These are phyloP conservation scores for Drosophila hawaiiensis DNA, from an alignment of 2,888 invertebrate genomes.

Conservation along the genomic window DNA sequence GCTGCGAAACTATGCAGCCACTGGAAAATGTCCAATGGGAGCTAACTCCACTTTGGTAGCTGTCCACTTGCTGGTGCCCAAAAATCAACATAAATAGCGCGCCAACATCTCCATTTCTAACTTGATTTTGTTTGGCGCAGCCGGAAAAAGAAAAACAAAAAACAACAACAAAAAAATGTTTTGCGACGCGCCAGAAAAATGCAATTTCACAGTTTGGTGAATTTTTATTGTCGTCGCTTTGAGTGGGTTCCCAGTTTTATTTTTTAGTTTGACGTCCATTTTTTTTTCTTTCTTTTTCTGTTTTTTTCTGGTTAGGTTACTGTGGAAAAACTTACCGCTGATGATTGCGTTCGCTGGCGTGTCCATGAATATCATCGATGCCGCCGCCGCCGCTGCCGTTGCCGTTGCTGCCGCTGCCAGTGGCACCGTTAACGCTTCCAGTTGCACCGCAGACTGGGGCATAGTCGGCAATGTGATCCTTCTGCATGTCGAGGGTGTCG, in stretches of 20 bases:
- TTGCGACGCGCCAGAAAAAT: slow-evolving; percentile 78
- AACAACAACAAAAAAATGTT: slow-evolving; percentile 24
- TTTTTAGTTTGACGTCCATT: not conserved
- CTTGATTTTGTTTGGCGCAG: slow-evolving; percentile 68
- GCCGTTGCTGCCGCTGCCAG: slow-evolving; percentile 52
- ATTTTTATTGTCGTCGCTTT: slow-evolving; percentile 81
- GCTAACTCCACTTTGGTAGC: slow-evolving; percentile 17
- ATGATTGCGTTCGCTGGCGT: slow-evolving; percentile 78
- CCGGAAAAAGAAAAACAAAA: slow-evolving; percentile 23
- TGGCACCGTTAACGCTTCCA: slow-evolving; percentile 53
- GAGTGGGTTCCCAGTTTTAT: slow-evolving; percentile 52
- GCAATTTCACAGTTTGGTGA: slow-evolving; percentile 82
- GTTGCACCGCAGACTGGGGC: slow-evolving; percentile 84
- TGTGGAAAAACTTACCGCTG: slow-evolving; percentile 78
- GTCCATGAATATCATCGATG: slow-evolving; percentile 76
- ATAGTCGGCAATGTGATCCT: slow-evolving; percentile 86
- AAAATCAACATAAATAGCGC: slow-evolving; percentile 80
- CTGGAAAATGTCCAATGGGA: slow-evolving; percentile 33
- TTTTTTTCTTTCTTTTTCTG: slow-evolving; percentile 5
- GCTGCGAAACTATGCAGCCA: slow-evolving; percentile 47
- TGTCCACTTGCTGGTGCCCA: slow-evolving; percentile 48
- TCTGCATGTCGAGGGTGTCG: slow-evolving; percentile 84
- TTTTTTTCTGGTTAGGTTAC: slow-evolving; percentile 14
- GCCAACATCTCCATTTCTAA: slow-evolving; percentile 80
- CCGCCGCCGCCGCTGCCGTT: slow-evolving; percentile 36